These are phyloP conservation scores for Eretmochelys imbricata DNA, from an alignment of 2,113 vertebrate genomes.

Conservation along the genomic window DNA sequence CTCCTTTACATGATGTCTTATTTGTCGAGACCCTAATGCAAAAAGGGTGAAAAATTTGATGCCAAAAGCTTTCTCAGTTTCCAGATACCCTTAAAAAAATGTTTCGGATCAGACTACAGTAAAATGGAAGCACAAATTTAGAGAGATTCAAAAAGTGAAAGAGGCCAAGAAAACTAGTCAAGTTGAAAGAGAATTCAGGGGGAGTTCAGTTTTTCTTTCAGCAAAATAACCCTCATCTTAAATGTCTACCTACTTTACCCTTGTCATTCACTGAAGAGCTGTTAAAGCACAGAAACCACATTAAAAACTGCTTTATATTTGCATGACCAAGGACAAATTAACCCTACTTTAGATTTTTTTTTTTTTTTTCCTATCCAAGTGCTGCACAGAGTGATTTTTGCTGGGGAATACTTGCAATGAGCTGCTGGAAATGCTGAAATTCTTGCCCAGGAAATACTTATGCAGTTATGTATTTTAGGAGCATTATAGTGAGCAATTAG, in stretches of 20 bases:
- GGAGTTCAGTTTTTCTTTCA: neutral
- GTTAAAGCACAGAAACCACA: neutral
- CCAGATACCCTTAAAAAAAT: neutral
- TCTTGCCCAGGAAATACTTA: constrained; percentile 60
- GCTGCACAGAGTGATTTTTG: neutral
- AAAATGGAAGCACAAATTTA: neutral
- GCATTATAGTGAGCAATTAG: constrained; percentile 58
- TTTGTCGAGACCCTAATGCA: constrained; percentile 23
- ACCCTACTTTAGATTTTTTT: neutral
- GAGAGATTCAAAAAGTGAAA: neutral
- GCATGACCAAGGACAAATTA: neutral
- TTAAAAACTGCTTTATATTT: neutral
- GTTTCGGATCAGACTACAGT: neutral
- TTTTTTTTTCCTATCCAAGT: neutral
- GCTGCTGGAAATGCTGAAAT: constrained; percentile 2
- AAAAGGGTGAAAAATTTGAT: neutral
- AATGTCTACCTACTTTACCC: neutral
- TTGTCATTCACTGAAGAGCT: neutral
- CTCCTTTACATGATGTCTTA: neutral
- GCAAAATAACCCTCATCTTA: neutral
- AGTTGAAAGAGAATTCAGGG: neutral
- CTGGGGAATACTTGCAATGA: neutral
- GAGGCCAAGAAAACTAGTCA: neutral
- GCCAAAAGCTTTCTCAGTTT: neutral
- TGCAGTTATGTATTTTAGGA: constrained; percentile 44